Base-by-base conservation (phyloP, 2,888 invertebrate genomes). In the Hyposoter didymator region DNA sequence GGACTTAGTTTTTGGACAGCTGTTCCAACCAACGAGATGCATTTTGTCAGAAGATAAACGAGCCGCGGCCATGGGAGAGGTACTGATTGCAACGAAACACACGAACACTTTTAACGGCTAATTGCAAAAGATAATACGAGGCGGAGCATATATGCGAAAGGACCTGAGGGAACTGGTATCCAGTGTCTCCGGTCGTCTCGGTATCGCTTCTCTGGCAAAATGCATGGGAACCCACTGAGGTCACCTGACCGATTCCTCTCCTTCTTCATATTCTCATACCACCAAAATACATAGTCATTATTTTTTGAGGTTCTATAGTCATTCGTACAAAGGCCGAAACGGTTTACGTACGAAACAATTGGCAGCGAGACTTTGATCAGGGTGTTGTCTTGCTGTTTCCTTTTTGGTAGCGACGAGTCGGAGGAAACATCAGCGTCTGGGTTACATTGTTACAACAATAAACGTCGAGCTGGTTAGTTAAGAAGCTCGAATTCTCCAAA, bases 31-130 rank as follows among this genome's bases (percentile, higher is more conserved):
- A 90, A 90, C 87, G 92, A 90, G 91, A 92, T 91, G 91, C 92
- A 92, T 92, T 92, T 92, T 92, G 92, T 92, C 90, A 89, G 88
- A 86, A 89, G 91, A 92, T 92, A 92, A 86, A 92, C 88, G 88
- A 84, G 85, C 78, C 82, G 88, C 87, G 74, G 83, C 88, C 89
- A 89, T 90, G 91, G 91, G 90, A 89, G 90, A 87, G 88, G 79
- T 69, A 35, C 84, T 74, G 87, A 86, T 85, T 86, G 85, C 79
- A 78, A 70, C 73, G 85, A 87, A 90, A 90, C 89, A 90, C 88
- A 89, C 88, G 90, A 90, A 90, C 88, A 90, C 90, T 90, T 90
- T 90, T 89, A 90, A 88, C 89, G 87, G 89, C 90, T 90, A 90
- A 90, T 90, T 90, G 90, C 89, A 85, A 84, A 80, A 86, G 90